These are phyloP conservation scores for Sclerurus mexicanus DNA, from an alignment of 2,113 vertebrate species.

Conservation along the genomic window DNA sequence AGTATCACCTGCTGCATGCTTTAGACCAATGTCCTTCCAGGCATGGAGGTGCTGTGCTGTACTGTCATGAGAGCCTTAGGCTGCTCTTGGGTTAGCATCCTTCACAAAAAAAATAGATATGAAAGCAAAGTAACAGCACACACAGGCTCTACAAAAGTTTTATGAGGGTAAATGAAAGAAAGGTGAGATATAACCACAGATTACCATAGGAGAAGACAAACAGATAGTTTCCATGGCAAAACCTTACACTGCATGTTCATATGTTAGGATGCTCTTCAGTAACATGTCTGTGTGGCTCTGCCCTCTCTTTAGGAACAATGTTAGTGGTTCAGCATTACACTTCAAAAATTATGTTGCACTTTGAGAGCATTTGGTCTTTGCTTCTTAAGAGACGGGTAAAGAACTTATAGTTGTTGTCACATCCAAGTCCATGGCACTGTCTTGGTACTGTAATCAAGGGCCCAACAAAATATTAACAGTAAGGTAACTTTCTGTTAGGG, in stretches of 20 bases:
- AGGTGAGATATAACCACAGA: background rate
- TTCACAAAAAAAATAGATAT: background rate
- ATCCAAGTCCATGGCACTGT: background rate
- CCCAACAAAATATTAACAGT: background rate
- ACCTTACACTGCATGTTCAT: background rate
- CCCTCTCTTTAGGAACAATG: background rate
- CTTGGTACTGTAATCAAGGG: background rate
- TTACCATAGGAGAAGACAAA: background rate
- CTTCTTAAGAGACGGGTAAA: background rate
- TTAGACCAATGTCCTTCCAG: background rate
- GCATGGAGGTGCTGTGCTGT: background rate
- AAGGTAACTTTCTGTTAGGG: background rate
- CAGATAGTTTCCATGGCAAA: background rate
- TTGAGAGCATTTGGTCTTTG: background rate
- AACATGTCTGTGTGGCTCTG: background rate
- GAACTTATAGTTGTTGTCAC: background rate
- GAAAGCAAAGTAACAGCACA: background rate
- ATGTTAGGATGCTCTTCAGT: background rate
- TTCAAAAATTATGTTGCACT: background rate
- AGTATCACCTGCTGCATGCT: background rate
- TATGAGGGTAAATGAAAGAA: background rate
- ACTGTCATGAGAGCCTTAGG: background rate
- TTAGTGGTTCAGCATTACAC: background rate
- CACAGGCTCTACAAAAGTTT: background rate
- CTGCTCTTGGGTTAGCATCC: background rate